A percentile compares a stretch with the other conserved stretches of the same genome.
Conservation (phyloP, 2,797 vertebrate genomes). For the Melanotaenia trifasciata region DNA sequence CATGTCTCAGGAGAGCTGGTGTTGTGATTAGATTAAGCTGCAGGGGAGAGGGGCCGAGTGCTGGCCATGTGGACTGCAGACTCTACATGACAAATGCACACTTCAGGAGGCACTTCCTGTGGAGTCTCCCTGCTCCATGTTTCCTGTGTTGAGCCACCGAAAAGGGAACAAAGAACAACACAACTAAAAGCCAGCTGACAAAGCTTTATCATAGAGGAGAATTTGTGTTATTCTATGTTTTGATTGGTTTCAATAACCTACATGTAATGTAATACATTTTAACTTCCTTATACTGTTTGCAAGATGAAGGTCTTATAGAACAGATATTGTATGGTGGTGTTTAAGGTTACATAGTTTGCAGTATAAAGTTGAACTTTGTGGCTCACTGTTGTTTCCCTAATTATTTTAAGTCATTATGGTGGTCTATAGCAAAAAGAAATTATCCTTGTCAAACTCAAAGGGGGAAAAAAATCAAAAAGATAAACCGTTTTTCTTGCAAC, state of each 20-base stretch:
- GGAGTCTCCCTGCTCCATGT: constrained; percentile 36
- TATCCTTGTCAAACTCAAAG: no score
- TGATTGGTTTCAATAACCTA: neutral
- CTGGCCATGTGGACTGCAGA: constrained; percentile 46
- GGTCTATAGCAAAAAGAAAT: neutral
- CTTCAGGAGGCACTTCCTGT: constrained; percentile 64
- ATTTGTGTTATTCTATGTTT: neutral
- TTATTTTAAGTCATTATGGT: neutral
- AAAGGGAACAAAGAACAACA: constrained; percentile 3
- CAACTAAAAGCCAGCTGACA: constrained; percentile 4
- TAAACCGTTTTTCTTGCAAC: neutral
- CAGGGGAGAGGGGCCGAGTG: constrained; percentile 25
- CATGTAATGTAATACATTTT: neutral
- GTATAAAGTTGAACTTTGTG: neutral
- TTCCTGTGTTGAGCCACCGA: constrained; percentile 55
- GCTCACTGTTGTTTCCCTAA: neutral
- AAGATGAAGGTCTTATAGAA: neutral
- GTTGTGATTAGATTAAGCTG: constrained; percentile 58
- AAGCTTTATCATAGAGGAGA: neutral
- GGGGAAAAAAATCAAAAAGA: neutral
- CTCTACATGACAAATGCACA: constrained; percentile 56
- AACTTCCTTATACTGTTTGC: neutral
- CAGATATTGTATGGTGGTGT: neutral
- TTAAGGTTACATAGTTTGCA: neutral
- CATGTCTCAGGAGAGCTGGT: constrained; percentile 37